These are phyloP conservation scores for Gymnoscopelus braueri DNA, from an alignment of 2,797 vertebrate species.

Conservation along the genomic window DNA sequence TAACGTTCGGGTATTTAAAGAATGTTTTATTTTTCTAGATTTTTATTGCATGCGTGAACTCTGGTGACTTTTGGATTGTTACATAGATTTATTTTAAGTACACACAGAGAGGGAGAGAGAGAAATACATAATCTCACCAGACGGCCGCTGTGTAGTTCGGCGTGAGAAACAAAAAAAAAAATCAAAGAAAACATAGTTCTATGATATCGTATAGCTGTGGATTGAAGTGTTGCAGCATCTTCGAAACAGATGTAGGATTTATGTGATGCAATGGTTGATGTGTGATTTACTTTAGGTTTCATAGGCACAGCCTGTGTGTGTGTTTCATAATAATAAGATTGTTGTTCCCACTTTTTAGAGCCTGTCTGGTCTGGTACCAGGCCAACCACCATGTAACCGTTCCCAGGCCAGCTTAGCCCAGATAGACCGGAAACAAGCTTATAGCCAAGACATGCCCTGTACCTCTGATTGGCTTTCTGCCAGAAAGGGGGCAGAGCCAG, in stretches of 20 bases:
- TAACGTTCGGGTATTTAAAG: conserved; percentile 47
- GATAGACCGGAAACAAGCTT: no score
- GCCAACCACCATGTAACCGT: conserved; percentile 31
- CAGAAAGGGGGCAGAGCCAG: no score
- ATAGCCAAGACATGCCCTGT: no score
- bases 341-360: conserved; percentile 42
- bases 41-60: conserved; percentile 72
- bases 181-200: conserved; percentile 36
- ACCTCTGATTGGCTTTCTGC: no score
- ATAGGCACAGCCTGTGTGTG: conserved; percentile 43
- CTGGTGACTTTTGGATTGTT: conserved; percentile 52
- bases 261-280: conserved; percentile 39
- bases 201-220: conserved; percentile 40
- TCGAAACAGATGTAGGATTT: conserved; percentile 48
- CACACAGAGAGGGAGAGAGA: conserved; percentile 15
- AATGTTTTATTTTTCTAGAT: conserved; percentile 69
- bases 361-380: conserved; percentile 66
- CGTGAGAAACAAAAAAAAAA: conserved; percentile 45
- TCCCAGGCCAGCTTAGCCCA: no score
- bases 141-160: conserved; percentile 58
- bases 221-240: conserved; percentile 30
- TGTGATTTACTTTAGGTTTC: conserved; percentile 43
- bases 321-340: conserved; percentile 41
- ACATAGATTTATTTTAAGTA: conserved; percentile 36
- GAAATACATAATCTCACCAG: conserved; percentile 37